phyloP scores from a whole-genome alignment of 2,113 vertebrate genomes.

The Girardinichthys multiradiatus region DNA sequence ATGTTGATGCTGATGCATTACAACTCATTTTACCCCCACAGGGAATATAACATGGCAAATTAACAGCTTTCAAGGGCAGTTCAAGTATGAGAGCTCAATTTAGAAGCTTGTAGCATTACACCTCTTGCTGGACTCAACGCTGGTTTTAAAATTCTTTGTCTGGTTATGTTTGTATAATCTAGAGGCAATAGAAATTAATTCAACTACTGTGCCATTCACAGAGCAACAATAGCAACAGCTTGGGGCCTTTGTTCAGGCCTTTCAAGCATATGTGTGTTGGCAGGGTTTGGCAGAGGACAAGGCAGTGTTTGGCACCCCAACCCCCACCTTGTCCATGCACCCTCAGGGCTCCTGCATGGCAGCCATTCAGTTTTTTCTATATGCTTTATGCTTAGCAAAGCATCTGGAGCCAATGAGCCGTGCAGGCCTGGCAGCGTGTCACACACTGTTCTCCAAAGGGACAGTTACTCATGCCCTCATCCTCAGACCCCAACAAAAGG shows the following conservation, averaged over 20 bases:
- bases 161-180: slow-evolving; percentile 34
- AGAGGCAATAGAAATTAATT: slow-evolving; percentile 66
- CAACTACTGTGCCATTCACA: slow-evolving; percentile 60
- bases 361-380: slow-evolving; percentile 71
- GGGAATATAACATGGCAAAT: slow-evolving; percentile 52
- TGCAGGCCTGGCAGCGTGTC: slow-evolving; percentile 67
- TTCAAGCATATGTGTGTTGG: slow-evolving; percentile 68
- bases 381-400: slow-evolving; percentile 75
- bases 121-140: slow-evolving; percentile 7
- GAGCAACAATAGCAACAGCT: slow-evolving; percentile 73
- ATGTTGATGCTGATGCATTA: slow-evolving; percentile 45
- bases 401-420: slow-evolving; percentile 79
- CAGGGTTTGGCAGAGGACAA: slow-evolving; percentile 61
- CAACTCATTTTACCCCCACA: slow-evolving; percentile 21
- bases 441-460: slow-evolving; percentile 59
- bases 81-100: slow-evolving; percentile 25
- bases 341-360: slow-evolving; percentile 68
- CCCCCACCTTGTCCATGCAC: slow-evolving; percentile 36
- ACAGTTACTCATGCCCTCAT: slow-evolving; percentile 56
- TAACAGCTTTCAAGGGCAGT: slow-evolving; percentile 57
- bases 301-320: slow-evolving; percentile 62
- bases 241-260: slow-evolving; percentile 65
- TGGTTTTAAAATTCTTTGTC: slow-evolving; percentile 48
- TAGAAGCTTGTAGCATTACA: slow-evolving; percentile 10
- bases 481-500: slow-evolving; percentile 37